These are phyloP conservation scores for Donacobius atricapilla DNA, from an alignment of 2,113 vertebrate species.

Conservation along the genomic window DNA sequence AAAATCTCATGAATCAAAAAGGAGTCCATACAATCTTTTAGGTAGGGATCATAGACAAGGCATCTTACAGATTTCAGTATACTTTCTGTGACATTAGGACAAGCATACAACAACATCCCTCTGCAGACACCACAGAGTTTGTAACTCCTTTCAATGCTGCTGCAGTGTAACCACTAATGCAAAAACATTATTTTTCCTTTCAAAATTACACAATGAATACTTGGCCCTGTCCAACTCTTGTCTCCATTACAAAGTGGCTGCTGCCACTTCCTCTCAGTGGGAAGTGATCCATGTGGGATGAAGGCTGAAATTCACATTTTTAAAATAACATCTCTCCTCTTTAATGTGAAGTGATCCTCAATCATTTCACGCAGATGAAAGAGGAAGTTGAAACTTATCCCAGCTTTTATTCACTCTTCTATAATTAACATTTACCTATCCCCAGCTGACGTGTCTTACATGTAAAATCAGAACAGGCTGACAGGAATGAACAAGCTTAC, in stretches of 20 bases:
- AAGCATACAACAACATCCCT: background rate
- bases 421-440: slow-evolving; percentile 40
- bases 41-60: background rate
- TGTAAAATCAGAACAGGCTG: background rate
- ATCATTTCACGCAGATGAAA: slow-evolving; percentile 4
- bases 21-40: accelerated
- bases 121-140: background rate
- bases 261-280: slow-evolving; percentile 1
- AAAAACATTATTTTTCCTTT: background rate
- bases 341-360: slow-evolving; percentile 18
- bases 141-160: background rate
- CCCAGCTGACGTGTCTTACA: background rate
- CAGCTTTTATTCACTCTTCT: slow-evolving; percentile 7
- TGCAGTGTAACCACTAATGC: background rate
- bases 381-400: background rate
- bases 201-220: background rate
- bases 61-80: background rate
- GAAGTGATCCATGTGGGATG: slow-evolving; percentile 5
- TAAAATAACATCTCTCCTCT: slow-evolving; percentile 28
- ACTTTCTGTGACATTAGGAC: background rate
- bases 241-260: slow-evolving; percentile 22
- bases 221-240: background rate
- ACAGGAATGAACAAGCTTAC: background rate
- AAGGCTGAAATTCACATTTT: slow-evolving; percentile 9
- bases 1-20: background rate